Evolutionary conservation across 53 echinoderm and acorn worm species (phyloP), one percentile per base, ranked within the genome.

Genomic region (Actinopyga echinites): DNA sequence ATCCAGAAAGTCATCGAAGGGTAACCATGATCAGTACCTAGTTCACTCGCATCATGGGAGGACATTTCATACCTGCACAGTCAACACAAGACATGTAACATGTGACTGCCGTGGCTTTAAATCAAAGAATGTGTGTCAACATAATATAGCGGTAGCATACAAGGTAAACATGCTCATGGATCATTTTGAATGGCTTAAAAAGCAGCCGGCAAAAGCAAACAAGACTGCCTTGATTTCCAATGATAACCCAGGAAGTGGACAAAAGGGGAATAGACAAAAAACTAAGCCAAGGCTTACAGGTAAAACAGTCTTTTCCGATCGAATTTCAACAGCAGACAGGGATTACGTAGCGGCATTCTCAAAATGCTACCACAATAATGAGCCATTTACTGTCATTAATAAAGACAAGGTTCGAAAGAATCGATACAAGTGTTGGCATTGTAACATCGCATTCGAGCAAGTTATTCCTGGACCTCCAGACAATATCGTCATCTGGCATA

Each of bases 101-200:
- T 74, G 84, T 84, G 59, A 84, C 73, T 84, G 84, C 57, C 71
- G 59, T 38, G 84, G 84, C 22, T 84, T 57, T 74, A 84, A 56
- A 44, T 84, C 74, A 15, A 84, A 84, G 73, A 73, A 56, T 55
- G 56, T 61, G 55, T 84, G 84, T 62, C 34, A 56, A 59, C 84
- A 84, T 74, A 84, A 61, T 57, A 38, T 84, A 74, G 84, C 84
- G 10, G 84, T 84, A 12, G 74, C 84, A 55, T 69, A 36, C 57
- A 69, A 73, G 43, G 56, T 55, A 26, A 84, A 84, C 8, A 22
- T 84, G 60, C 73, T 84, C 21, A 58, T 71, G 15, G 15, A 36
- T 73, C 84, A 84, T 21, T 73, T 84, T 56, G 84, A 73, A 23
- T 84, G 84, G 84, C 54, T 83, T 19, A 68, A 66, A 32, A 67